Evolutionary conservation across 2,113 vertebrate species (phyloP).

Genomic region (Psettodes erumei): DNA sequence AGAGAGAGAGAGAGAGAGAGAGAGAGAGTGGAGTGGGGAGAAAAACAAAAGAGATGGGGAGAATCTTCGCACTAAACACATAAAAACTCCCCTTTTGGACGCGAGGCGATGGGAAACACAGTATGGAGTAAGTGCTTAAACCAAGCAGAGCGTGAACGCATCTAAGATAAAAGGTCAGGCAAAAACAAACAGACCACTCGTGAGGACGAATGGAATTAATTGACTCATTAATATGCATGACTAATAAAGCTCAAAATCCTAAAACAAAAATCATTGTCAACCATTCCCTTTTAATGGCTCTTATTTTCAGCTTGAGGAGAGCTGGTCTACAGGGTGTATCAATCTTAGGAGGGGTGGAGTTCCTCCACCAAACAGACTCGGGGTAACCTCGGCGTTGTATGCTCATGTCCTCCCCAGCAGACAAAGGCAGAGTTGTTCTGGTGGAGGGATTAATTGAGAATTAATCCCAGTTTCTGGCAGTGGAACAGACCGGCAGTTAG

Average conservation of each 20-base stretch:
- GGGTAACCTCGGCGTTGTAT: constrained; percentile 83
- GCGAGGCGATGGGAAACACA: constrained; percentile 78
- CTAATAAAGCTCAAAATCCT: constrained; percentile 89
- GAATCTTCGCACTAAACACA: constrained; percentile 70
- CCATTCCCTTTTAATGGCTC: constrained; percentile 84
- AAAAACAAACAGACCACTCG: constrained; percentile 91
- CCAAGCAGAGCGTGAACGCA: constrained; percentile 85
- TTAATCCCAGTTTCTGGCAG: constrained; percentile 89
- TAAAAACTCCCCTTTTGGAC: constrained; percentile 78
- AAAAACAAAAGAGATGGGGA: constrained; percentile 64
- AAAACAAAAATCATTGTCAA: constrained; percentile 84
- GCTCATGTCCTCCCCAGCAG: constrained; percentile 84
- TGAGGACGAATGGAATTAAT: constrained; percentile 91
- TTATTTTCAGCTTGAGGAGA: constrained; percentile 86
- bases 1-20: constrained; percentile 44
- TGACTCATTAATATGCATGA: constrained; percentile 91
- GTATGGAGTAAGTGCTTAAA: constrained; percentile 87
- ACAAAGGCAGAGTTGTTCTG: constrained; percentile 88
- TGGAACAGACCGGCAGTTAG: constrained; percentile 85
- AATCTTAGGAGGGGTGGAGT: constrained; percentile 77
- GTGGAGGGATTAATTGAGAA: constrained; percentile 88
- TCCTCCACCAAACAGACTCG: constrained; percentile 76
- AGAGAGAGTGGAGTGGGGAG: constrained; percentile 33
- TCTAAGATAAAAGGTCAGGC: constrained; percentile 88
- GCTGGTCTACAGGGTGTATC: constrained; percentile 80